Evolutionary conservation across 2,113 vertebrate genomes (phyloP).

Genomic region (Alethe castanea): DNA sequence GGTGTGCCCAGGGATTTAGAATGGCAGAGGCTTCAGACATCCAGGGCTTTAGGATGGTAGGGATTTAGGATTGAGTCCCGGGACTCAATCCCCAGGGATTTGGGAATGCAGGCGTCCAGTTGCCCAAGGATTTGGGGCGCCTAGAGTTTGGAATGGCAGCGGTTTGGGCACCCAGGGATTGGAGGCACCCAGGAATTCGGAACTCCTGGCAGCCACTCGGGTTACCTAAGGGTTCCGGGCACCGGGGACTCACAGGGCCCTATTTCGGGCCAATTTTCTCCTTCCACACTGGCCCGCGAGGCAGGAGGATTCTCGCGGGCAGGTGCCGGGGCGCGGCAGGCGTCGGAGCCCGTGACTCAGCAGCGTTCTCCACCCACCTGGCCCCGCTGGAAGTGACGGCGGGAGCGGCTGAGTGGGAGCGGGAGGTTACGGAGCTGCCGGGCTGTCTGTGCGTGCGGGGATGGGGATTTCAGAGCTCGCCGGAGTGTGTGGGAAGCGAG

Average conservation of each 20-base stretch:
- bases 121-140: too few species aligned
- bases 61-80: too few species aligned
- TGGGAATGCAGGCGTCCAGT: accelerated
- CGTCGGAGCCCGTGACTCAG: neutral
- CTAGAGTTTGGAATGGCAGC: neutral
- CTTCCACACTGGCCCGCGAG: accelerated
- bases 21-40: neutral
- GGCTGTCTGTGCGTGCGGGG: neutral
- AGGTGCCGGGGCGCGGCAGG: neutral
- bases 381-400: neutral
- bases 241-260: accelerated
- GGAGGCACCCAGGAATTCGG: accelerated
- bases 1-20: neutral
- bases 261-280: neutral
- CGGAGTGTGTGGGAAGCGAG: conserved; percentile 19
- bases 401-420: conserved; percentile 4
- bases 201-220: too few species aligned
- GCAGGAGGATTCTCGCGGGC: neutral
- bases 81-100: neutral
- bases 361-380: conserved; percentile 4
- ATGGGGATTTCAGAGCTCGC: neutral
- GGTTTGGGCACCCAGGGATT: accelerated
- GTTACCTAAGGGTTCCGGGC: accelerated
- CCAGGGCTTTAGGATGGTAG: neutral
- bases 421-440: conserved; percentile 17